phyloP scores from a whole-genome alignment of 2,888 invertebrate species.

The Drosophila setosimentum region DNA sequence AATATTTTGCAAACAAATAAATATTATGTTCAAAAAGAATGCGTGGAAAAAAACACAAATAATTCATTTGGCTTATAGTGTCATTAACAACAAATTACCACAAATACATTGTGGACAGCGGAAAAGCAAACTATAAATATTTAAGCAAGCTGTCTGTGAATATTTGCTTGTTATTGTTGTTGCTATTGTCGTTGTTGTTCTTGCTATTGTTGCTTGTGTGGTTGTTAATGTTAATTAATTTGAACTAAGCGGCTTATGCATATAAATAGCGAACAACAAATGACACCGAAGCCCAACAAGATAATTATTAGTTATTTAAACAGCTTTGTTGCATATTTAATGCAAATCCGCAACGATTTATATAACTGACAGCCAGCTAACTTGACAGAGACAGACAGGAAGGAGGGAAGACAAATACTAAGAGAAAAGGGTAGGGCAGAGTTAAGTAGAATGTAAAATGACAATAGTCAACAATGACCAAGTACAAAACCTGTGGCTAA shows the following conservation, averaged over 20 bases:
- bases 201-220: conserved; percentile 16
- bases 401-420: not conserved
- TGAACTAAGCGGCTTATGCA: conserved; percentile 74
- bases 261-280: conserved; percentile 67
- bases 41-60: conserved; percentile 48
- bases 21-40: conserved; percentile 30
- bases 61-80: conserved; percentile 71
- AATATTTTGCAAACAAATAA: conserved; percentile 39
- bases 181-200: conserved; percentile 12
- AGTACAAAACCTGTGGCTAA: conserved; percentile 39
- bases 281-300: conserved; percentile 73
- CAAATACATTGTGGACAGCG: conserved; percentile 42
- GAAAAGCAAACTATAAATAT: conserved; percentile 67
- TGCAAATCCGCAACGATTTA: conserved; percentile 66
- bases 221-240: conserved; percentile 78
- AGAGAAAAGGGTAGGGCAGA: not conserved
- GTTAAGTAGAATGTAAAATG: conserved; percentile 14
- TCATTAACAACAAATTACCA: conserved; percentile 71
- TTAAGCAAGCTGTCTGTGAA: conserved; percentile 49
- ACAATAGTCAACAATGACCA: conserved; percentile 29
- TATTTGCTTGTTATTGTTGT: conserved; percentile 26
- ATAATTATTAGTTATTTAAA: conserved; percentile 80
- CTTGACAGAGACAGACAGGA: not conserved
- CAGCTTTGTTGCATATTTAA: conserved; percentile 71
- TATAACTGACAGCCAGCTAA: conserved; percentile 43